A percentile compares a stretch with the other conserved stretches of the same genome.
phyloP scores from a whole-genome alignment of 2,113 vertebrate species.

The Dinomys branickii region DNA sequence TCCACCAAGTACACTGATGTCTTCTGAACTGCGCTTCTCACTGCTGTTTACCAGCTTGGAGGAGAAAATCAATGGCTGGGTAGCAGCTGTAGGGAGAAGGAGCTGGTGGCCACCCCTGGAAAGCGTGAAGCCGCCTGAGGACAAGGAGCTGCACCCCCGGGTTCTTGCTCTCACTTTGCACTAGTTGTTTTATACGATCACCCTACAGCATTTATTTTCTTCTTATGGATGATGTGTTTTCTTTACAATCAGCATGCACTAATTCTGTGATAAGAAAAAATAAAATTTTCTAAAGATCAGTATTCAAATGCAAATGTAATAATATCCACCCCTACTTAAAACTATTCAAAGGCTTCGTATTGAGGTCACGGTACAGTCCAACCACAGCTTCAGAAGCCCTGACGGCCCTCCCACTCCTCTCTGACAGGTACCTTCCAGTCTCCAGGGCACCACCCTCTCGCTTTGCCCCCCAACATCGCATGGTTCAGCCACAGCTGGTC shows the following conservation, averaged over 20 bases:
- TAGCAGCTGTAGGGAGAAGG: not conserved
- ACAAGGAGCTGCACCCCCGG: not conserved
- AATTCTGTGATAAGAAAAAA: not conserved
- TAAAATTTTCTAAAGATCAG: not conserved
- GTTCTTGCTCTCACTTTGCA: not conserved
- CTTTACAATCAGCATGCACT: not conserved
- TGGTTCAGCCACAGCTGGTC: not conserved
- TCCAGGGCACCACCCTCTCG: accelerated
- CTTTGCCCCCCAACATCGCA: not conserved
- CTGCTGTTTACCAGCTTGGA: slow-evolving; percentile 35
- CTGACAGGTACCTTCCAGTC: not conserved
- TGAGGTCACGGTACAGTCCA: not conserved
- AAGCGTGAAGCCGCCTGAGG: no score
- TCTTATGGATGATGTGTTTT: not conserved
- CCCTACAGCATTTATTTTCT: not conserved
- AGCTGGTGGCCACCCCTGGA: not conserved
- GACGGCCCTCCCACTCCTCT: accelerated
- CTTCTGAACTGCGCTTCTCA: slow-evolving; percentile 10
- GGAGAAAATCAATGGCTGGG: slow-evolving; percentile 49
- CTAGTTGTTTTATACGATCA: not conserved
- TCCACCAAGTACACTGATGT: slow-evolving; percentile 79
- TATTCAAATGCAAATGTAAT: not conserved
- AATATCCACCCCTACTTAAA: not conserved
- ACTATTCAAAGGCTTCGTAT: not conserved
- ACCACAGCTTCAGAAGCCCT: accelerated